Conservation (phyloP, 2,113 vertebrate genomes). For the Ascaphus truei region DNA sequence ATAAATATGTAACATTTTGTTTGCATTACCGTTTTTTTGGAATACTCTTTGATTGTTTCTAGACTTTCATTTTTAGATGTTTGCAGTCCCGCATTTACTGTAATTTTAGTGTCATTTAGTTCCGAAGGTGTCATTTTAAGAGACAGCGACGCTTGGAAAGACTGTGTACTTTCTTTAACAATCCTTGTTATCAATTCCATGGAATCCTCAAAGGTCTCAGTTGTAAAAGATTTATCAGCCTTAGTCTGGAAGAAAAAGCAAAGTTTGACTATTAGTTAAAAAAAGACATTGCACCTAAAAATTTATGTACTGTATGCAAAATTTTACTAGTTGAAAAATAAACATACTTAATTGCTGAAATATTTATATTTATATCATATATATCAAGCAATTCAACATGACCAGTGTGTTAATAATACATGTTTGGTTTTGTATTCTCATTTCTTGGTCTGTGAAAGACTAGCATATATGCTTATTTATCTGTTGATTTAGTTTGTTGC, state of each 20-base stretch:
- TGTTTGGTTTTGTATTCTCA: no score
- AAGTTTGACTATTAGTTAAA: not conserved
- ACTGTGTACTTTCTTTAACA: constrained; percentile 31
- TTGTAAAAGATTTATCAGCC: constrained; percentile 67
- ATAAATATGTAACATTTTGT: no score
- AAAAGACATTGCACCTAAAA: not conserved
- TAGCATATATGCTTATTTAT: no score
- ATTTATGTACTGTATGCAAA: no score
- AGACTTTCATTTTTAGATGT: constrained; percentile 39
- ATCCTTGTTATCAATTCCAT: constrained; percentile 56
- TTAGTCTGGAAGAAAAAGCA: constrained; percentile 62
- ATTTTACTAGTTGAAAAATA: no score
- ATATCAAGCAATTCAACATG: no score
- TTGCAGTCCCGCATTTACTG: fast-evolving
- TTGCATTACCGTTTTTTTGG: constrained; percentile 60
- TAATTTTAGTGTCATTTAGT: not conserved
- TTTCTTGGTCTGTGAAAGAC: no score
- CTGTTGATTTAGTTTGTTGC: no score
- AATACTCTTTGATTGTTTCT: constrained; percentile 34
- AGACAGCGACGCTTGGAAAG: constrained; percentile 44
- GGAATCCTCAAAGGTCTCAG: constrained; percentile 63
- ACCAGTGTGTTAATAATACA: no score
- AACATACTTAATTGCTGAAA: no score
- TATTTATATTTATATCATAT: no score
- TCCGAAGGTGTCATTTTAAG: constrained; percentile 61